These are phyloP conservation scores for Hexactinellida sp. DNA, from an alignment of 37 sponge, comb jelly and placozoan genomes.

Conservation along the genomic window DNA sequence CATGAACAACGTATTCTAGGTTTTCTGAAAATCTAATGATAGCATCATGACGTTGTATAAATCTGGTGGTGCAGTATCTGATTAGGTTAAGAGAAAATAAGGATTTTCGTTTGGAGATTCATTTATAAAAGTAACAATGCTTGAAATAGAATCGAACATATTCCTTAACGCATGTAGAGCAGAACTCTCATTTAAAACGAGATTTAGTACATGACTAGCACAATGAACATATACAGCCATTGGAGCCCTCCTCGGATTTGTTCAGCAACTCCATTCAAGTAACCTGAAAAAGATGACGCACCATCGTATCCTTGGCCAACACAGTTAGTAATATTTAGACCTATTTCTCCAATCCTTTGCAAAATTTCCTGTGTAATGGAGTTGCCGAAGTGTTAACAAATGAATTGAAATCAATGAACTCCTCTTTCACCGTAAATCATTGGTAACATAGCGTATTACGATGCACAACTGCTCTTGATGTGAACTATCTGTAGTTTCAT, in stretches of 20 bases:
- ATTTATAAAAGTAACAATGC: background rate
- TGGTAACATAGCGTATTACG: conserved; percentile 3
- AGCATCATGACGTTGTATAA: conserved; percentile 19
- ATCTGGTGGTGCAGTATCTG: background rate
- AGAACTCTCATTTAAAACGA: background rate
- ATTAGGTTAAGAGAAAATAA: background rate
- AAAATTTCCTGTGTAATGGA: background rate
- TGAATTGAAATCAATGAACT: conserved; percentile 10
- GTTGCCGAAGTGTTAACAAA: background rate
- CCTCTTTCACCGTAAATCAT: background rate
- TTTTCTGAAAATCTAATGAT: background rate
- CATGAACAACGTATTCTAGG: background rate
- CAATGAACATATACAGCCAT: conserved; percentile 18
- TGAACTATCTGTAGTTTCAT: conserved; percentile 17
- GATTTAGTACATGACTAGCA: background rate
- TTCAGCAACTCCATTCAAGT: conserved; percentile 10
- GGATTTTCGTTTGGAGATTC: background rate
- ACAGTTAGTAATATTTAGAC: conserved; percentile 7
- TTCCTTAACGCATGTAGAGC: background rate
- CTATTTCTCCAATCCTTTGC: background rate
- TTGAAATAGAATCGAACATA: background rate
- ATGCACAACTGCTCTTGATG: background rate
- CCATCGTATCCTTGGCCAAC: conserved; percentile 20
- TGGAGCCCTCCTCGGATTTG: background rate
- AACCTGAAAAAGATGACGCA: conserved; percentile 16